phyloP scores from a whole-genome alignment of 1,140 invertebrate species.

The Mya arenaria region DNA sequence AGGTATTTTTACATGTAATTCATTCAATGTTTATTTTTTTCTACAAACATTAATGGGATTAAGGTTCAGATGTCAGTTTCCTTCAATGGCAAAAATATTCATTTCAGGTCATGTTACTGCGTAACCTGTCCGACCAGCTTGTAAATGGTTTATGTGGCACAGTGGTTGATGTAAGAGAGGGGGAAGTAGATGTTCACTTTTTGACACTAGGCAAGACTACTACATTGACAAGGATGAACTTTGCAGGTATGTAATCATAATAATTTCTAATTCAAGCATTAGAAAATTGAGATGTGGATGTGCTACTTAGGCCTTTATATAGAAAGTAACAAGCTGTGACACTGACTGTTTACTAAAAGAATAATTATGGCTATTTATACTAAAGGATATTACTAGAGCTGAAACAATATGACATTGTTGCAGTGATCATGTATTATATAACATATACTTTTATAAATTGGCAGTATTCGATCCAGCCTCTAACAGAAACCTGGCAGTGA shows the following conservation, averaged over 20 bases:
- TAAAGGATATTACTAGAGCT: not conserved
- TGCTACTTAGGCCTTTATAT: not conserved
- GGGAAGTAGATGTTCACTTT: conserved; percentile 11
- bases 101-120: conserved; percentile 38
- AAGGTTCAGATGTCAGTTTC: too few relatives aligned
- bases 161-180: conserved; percentile 6
- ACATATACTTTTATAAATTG: too few relatives aligned
- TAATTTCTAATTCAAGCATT: not conserved
- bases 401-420: not conserved
- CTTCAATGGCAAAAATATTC: too few relatives aligned
- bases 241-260: conserved; percentile 29
- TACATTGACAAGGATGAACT: conserved; percentile 26
- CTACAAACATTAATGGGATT: not conserved
- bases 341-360: not conserved
- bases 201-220: not conserved
- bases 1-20: not conserved
- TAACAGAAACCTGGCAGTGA: too few relatives aligned
- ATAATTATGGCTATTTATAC: not conserved
- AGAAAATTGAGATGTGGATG: not conserved
- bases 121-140: conserved; percentile 27
- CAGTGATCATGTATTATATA: too few relatives aligned
- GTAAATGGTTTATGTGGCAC: conserved; percentile 34
- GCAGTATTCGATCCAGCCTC: too few relatives aligned
- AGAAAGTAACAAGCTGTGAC: too few relatives aligned
- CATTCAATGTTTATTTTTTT: not conserved